A percentile compares a stretch with the other conserved stretches of the same genome.
Conservation (phyloP, 2,113 vertebrate species). For the Burhinus oedicnemus region DNA sequence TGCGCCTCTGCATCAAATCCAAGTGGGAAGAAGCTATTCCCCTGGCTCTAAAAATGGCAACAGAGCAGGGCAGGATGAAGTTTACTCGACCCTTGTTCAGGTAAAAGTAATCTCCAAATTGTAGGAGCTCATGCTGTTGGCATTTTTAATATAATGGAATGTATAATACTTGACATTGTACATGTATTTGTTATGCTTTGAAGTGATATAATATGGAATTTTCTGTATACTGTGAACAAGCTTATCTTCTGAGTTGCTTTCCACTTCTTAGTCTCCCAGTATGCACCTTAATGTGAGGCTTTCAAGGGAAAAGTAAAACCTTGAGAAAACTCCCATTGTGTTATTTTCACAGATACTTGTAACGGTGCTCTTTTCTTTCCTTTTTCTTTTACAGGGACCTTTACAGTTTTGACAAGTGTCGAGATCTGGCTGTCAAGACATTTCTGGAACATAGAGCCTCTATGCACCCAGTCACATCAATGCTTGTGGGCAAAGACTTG, state of each 20-base stretch:
- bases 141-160: not conserved
- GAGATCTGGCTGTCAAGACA: constrained; percentile 74
- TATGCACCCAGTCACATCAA: constrained; percentile 90
- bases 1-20: constrained; percentile 89
- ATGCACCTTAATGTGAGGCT: not conserved
- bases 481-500: constrained; percentile 88
- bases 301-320: not conserved
- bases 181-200: not conserved
- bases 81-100: constrained; percentile 93
- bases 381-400: constrained; percentile 81
- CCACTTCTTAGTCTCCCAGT: not conserved
- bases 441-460: constrained; percentile 78
- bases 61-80: constrained; percentile 95
- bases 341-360: not conserved
- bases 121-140: not conserved
- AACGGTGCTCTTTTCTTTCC: not conserved
- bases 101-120: constrained; percentile 69
- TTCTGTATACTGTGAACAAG: not conserved
- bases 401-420: constrained; percentile 84
- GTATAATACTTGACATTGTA: not conserved
- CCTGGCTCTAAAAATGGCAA: constrained; percentile 92
- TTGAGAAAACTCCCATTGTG: not conserved
- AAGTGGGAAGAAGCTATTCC: constrained; percentile 91
- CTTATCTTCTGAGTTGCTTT: not conserved
- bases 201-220: not conserved